Conservation (phyloP, 2,797 vertebrate genomes). For the Poecilia velifera region DNA sequence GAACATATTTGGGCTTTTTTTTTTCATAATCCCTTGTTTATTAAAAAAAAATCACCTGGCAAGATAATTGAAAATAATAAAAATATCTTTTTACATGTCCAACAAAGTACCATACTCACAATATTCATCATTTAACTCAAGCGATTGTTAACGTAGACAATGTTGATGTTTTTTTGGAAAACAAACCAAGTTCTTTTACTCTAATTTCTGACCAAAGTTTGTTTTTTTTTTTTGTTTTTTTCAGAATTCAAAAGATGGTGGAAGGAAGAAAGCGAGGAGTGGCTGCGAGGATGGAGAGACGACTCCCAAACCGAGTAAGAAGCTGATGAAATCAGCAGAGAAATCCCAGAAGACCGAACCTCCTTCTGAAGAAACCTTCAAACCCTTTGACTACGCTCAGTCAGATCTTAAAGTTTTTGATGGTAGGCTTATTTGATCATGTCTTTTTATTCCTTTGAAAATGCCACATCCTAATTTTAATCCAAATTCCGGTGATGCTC, state of each 20-base stretch:
- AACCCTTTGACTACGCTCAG: conserved; percentile 93
- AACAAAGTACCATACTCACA: background rate
- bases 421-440: conserved; percentile 72
- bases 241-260: conserved; percentile 72
- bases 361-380: conserved; percentile 74
- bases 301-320: conserved; percentile 84
- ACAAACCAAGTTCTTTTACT: background rate
- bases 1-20: background rate
- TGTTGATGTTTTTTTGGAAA: background rate
- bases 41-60: background rate
- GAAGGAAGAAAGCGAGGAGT: conserved; percentile 80
- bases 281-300: conserved; percentile 72
- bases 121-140: background rate
- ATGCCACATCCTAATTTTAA: background rate
- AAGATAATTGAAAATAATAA: background rate
- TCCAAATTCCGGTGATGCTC: background rate
- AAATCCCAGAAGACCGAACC: conserved; percentile 65
- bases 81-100: background rate
- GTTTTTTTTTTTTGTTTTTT: conserved; percentile 5
- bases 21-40: background rate
- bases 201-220: conserved; percentile 1
- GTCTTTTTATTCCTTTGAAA: background rate
- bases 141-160: background rate
- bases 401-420: conserved; percentile 91
- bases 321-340: conserved; percentile 74